A percentile compares a stretch with the other conserved stretches of the same genome.
Evolutionary conservation across 2,888 invertebrate species (phyloP).

Genomic region (Dioctria linearis): DNA sequence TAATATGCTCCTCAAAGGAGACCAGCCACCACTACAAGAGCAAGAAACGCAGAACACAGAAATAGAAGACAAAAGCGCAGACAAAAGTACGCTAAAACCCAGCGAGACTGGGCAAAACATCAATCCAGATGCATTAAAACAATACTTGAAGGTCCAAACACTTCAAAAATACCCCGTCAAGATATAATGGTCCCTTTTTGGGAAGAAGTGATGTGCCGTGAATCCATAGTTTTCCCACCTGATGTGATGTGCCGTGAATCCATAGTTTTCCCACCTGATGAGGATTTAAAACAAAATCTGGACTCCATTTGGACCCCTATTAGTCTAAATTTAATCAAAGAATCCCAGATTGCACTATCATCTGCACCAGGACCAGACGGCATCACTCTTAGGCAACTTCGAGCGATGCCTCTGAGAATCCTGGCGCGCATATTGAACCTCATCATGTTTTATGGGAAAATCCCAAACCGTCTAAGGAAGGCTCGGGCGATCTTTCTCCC

Average conservation of each 20-base stretch:
- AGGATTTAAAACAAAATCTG: neutral
- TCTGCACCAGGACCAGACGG: conserved; percentile 5
- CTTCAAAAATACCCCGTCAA: neutral
- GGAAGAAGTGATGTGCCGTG: neutral
- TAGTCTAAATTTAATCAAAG: neutral
- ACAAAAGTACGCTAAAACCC: neutral
- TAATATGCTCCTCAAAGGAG: neutral
- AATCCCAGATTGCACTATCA: neutral
- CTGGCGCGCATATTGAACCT: conserved; percentile 1
- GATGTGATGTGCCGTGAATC: too few species aligned
- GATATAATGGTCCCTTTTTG: conserved; percentile 11
- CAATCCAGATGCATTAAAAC: conserved; percentile 16
- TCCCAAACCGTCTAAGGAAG: neutral
- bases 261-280: neutral
- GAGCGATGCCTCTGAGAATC: neutral
- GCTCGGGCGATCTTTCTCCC: neutral
- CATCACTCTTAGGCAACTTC: conserved; percentile 17
- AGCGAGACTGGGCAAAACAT: neutral
- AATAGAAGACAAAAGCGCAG: neutral
- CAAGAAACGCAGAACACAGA: neutral
- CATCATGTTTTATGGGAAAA: conserved; percentile 6
- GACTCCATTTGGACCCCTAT: neutral
- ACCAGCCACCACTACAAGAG: neutral
- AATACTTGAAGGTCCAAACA: neutral
- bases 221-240: too few species aligned